Conservation (phyloP, 2,888 invertebrate genomes). For the Capitulum mitella region DNA sequence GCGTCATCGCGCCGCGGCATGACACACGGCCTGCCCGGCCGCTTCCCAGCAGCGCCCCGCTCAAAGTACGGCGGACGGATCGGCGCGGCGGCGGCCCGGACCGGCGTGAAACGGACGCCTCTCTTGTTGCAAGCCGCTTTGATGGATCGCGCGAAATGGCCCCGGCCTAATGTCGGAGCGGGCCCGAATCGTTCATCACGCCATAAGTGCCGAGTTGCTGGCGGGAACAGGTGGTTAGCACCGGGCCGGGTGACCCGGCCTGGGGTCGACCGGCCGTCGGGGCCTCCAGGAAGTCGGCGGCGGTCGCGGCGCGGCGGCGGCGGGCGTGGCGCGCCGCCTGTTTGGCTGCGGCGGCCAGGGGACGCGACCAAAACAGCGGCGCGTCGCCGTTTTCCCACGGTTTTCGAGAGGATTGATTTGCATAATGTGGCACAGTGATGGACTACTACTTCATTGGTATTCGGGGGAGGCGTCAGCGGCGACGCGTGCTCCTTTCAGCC, state of each 20-base stretch:
- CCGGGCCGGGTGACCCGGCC: neutral
- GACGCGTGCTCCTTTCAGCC: neutral
- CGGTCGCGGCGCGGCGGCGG: neutral
- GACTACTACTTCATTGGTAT: conserved; percentile 19
- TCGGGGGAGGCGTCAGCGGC: neutral
- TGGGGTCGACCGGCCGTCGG: neutral
- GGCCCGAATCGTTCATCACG: conserved; percentile 1
- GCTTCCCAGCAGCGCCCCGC: neutral
- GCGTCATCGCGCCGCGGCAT: neutral
- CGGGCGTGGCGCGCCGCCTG: neutral
- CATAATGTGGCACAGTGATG: conserved; percentile 23
- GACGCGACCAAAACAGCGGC: neutral
- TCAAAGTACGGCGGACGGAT: neutral
- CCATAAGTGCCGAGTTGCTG: neutral
- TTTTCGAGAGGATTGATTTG: neutral
- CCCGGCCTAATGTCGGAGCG: neutral
- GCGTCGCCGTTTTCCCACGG: neutral
- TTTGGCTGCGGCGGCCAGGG: neutral
- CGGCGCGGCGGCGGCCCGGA: too few species aligned
- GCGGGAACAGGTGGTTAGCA: neutral
- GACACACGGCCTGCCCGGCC: neutral
- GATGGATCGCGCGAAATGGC: neutral
- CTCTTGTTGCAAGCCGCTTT: neutral
- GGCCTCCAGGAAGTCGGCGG: neutral
- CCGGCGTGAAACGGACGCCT: neutral